These are phyloP conservation scores for Cerceris ruficornis DNA, from an alignment of 2,888 invertebrate genomes.

Conservation along the genomic window DNA sequence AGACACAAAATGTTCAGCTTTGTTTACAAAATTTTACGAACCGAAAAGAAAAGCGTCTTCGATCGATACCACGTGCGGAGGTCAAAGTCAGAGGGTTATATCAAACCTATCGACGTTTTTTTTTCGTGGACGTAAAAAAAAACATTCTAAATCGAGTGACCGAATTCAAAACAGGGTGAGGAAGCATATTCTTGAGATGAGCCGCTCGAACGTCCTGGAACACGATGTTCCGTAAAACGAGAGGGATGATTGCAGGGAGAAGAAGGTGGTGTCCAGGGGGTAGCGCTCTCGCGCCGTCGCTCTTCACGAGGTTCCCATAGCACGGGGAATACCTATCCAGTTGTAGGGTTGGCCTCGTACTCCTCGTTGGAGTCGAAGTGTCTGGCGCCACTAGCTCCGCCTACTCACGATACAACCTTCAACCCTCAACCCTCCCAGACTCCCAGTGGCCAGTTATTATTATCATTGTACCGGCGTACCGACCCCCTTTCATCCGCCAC, in stretches of 20 bases:
- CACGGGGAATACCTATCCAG: conserved; percentile 72
- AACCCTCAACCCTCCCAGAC: conserved; percentile 53
- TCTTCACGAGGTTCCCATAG: conserved; percentile 67
- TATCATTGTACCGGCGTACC: conserved; percentile 57
- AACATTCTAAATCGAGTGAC: conserved; percentile 15
- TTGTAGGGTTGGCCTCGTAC: conserved; percentile 72
- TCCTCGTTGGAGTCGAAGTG: conserved; percentile 70
- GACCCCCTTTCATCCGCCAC: conserved; percentile 11
- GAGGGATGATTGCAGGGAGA: conserved; percentile 7
- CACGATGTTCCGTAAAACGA: conserved; percentile 36
- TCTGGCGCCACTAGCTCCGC: conserved; percentile 72
- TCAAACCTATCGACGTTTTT: not conserved
- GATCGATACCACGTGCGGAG: too few relatives aligned
- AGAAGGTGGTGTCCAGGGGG: conserved; percentile 53
- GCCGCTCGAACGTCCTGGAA: conserved; percentile 23
- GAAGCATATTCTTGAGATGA: conserved; percentile 44
- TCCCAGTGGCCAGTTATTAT: conserved; percentile 67
- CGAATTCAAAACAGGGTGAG: conserved; percentile 37
- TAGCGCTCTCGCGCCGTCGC: conserved; percentile 71
- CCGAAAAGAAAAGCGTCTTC: not conserved
- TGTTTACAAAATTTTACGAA: not conserved
- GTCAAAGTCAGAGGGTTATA: too few relatives aligned
- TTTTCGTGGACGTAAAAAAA: not conserved
- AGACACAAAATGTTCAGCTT: too few relatives aligned
- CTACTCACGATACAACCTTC: conserved; percentile 75